These are phyloP conservation scores for Phyto melanocephala DNA, from an alignment of 2,888 invertebrate species.

Conservation along the genomic window DNA sequence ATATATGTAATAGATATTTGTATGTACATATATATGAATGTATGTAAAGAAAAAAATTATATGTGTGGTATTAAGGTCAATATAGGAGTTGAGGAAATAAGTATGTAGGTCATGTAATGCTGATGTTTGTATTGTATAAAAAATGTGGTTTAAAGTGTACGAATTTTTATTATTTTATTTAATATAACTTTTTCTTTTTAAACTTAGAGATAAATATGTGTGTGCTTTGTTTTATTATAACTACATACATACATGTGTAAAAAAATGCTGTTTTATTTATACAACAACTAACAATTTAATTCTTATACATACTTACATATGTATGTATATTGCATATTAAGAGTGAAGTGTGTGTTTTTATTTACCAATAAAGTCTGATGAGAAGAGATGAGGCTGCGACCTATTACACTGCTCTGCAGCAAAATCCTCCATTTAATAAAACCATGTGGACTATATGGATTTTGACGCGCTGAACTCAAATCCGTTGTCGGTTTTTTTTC, in stretches of 20 bases:
- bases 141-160: not conserved
- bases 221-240: conserved; percentile 14
- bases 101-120: conserved; percentile 16
- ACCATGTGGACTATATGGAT: too few relatives aligned
- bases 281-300: conserved; percentile 9
- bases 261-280: conserved; percentile 15
- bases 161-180: not conserved
- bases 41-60: too few relatives aligned
- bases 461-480: too few relatives aligned
- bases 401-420: too few relatives aligned
- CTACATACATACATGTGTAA: too few relatives aligned
- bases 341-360: not conserved
- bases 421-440: too few relatives aligned
- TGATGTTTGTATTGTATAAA: conserved; percentile 38
- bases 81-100: conserved; percentile 13
- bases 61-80: conserved; percentile 17
- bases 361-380: too few relatives aligned
- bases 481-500: too few relatives aligned
- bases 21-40: conserved; percentile 18
- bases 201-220: conserved; percentile 6
- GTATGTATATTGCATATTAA: not conserved
- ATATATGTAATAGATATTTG: conserved; percentile 9
- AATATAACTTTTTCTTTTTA: not conserved
- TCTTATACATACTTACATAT: not conserved
- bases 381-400: too few relatives aligned